phyloP scores from a whole-genome alignment of 64 coral and sea anemone species.

The Pachyseris speciosa region DNA sequence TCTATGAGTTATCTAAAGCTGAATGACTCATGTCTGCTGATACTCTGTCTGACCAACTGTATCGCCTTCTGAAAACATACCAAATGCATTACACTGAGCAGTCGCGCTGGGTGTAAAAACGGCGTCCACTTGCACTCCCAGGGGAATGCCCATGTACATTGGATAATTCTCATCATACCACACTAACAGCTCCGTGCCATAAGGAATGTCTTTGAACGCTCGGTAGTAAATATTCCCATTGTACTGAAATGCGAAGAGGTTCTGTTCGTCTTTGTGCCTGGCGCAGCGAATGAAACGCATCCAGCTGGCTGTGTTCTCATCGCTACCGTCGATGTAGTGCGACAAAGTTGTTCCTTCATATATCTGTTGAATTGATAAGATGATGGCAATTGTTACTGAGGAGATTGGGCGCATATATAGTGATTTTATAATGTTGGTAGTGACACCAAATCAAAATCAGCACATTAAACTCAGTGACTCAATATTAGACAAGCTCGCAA shows the following conservation, averaged over 20 bases:
- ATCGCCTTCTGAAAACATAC: not conserved
- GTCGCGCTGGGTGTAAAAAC: not conserved
- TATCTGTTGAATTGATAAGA: slow-evolving; percentile 53
- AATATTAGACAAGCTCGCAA: too few species aligned
- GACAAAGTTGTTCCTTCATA: slow-evolving; percentile 48
- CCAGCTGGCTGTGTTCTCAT: slow-evolving; percentile 80
- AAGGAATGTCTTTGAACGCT: slow-evolving; percentile 71
- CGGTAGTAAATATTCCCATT: slow-evolving; percentile 78
- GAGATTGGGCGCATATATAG: too few species aligned
- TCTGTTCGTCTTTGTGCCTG: slow-evolving; percentile 65
- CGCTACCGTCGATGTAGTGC: slow-evolving; percentile 81
- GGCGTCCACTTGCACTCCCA: slow-evolving; percentile 37
- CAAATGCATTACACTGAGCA: not conserved
- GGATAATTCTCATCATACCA: slow-evolving; percentile 88
- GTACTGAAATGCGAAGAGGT: slow-evolving; percentile 75
- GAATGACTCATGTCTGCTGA: not conserved
- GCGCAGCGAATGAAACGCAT: slow-evolving; percentile 89
- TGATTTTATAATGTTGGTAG: too few species aligned
- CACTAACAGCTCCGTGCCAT: slow-evolving; percentile 69
- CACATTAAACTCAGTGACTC: too few species aligned
- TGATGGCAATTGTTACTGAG: too few species aligned
- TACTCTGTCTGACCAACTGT: not conserved
- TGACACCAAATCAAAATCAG: too few species aligned
- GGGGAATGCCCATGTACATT: slow-evolving; percentile 72
- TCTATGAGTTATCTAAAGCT: too few species aligned